A percentile compares a stretch with the other conserved stretches of the same genome.
Conservation (phyloP, 1,140 invertebrate genomes). For the Holcopasites calliopsidis region DNA sequence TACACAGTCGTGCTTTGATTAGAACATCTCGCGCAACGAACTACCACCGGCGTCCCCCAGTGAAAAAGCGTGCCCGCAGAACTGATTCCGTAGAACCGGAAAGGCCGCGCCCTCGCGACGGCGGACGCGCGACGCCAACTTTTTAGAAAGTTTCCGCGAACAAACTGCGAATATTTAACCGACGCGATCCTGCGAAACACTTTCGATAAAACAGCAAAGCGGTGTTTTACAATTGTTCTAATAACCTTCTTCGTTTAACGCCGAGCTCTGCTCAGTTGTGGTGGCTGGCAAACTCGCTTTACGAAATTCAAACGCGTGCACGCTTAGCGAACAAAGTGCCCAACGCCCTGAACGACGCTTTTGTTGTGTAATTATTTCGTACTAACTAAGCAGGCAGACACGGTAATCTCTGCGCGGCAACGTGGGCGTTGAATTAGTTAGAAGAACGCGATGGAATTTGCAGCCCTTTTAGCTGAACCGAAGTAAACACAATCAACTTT, state of each 20-base stretch:
- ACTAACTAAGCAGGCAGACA: not conserved
- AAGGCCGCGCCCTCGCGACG: not conserved
- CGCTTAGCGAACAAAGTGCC: not conserved
- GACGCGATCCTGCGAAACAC: not conserved
- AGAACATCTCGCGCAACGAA: conserved; percentile 3
- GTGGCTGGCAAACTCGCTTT: not conserved
- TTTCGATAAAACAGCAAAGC: conserved; percentile 3
- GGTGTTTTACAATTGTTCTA: conserved; percentile 37
- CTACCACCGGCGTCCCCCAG: not conserved
- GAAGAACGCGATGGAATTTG: not conserved
- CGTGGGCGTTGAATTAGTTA: not conserved
- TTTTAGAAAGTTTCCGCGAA: conserved; percentile 4
- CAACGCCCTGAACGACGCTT: not conserved
- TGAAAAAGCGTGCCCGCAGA: not conserved
- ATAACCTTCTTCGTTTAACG: conserved; percentile 18
- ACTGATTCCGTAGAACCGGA: conserved; percentile 28
- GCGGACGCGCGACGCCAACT: too few species aligned
- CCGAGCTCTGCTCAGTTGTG: not conserved
- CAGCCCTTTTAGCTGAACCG: not conserved
- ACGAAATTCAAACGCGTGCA: not conserved
- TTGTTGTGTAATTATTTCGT: conserved; percentile 25
- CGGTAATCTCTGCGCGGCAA: conserved; percentile 2
- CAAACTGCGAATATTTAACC: conserved; percentile 19
- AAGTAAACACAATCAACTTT: too few species aligned
- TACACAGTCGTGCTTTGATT: conserved; percentile 20